phyloP scores from a whole-genome alignment of 2,113 vertebrate species.

The Leucosticte australis region DNA sequence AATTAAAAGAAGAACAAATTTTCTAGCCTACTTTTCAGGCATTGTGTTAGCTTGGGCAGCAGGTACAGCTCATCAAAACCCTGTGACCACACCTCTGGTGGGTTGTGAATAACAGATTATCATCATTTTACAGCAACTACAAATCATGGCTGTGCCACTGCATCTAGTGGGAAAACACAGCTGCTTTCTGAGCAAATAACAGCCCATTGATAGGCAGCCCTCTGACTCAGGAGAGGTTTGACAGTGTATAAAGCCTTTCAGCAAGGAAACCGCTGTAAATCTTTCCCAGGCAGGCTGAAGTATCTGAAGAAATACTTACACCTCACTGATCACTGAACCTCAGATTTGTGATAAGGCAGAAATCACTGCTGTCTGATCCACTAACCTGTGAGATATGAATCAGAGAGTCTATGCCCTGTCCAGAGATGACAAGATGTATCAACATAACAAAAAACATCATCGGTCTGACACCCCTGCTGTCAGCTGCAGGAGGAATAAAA shows the following conservation, averaged over 20 bases:
- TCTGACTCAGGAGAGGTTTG: slow-evolving; percentile 9
- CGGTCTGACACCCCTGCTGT: not conserved
- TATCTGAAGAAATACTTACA: slow-evolving; percentile 34
- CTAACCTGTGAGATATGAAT: slow-evolving; percentile 21
- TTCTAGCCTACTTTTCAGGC: not conserved
- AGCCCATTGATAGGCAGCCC: not conserved
- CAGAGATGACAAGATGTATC: not conserved
- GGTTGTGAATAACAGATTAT: slow-evolving; percentile 21
- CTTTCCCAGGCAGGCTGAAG: slow-evolving; percentile 20
- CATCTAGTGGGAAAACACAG: slow-evolving; percentile 17
- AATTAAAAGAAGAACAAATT: not conserved
- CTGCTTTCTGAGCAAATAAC: slow-evolving; percentile 46
- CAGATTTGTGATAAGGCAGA: slow-evolving; percentile 34
- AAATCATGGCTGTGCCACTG: slow-evolving; percentile 3
- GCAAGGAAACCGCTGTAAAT: slow-evolving; percentile 6
- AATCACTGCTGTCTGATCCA: slow-evolving; percentile 17
- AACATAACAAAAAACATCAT: not conserved
- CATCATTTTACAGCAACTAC: slow-evolving; percentile 5
- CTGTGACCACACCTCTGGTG: not conserved
- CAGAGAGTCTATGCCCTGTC: not conserved
- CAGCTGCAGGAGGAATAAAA: not conserved
- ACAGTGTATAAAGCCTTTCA: slow-evolving; percentile 31
- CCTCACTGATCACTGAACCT: slow-evolving; percentile 18
- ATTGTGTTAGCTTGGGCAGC: not conserved
- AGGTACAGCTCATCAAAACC: not conserved